Evolutionary conservation across 1,140 invertebrate species (phyloP).

Genomic region (Chrysopa pallens): DNA sequence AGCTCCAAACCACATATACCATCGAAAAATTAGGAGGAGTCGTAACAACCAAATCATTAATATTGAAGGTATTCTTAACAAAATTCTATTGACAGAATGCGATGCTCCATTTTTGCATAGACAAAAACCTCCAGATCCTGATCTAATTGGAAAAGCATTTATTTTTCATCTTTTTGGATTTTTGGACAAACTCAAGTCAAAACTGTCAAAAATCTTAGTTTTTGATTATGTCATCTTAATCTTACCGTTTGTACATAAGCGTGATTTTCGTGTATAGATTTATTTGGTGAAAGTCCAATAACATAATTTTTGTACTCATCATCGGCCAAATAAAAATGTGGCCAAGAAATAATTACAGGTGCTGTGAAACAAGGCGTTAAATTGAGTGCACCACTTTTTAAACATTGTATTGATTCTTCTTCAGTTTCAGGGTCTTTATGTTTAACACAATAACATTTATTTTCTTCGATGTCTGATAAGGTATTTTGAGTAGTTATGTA

Average conservation of each 20-base stretch:
- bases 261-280: constrained; percentile 32
- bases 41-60: no score
- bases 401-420: not conserved
- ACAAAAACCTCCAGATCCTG: no score
- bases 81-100: no score
- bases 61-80: no score
- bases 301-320: constrained; percentile 24
- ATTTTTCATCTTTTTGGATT: no score
- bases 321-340: constrained; percentile 39
- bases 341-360: constrained; percentile 34
- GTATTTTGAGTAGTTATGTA: not conserved
- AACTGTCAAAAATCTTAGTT: no score
- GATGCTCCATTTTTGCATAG: no score
- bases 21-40: no score
- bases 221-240: no score
- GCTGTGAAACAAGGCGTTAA: constrained; percentile 26
- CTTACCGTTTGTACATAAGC: constrained; percentile 40
- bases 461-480: not conserved
- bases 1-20: no score
- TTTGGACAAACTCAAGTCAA: no score
- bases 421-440: not conserved
- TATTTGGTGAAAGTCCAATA: constrained; percentile 30
- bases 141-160: no score
- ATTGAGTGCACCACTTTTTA: constrained; percentile 24
- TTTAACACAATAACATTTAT: constrained; percentile 1